Percentiles rank a stretch among this genome's conserved stretches.
Evolutionary conservation across 2,888 invertebrate species (phyloP).

Genomic region (Scrobipalpa costella): DNA sequence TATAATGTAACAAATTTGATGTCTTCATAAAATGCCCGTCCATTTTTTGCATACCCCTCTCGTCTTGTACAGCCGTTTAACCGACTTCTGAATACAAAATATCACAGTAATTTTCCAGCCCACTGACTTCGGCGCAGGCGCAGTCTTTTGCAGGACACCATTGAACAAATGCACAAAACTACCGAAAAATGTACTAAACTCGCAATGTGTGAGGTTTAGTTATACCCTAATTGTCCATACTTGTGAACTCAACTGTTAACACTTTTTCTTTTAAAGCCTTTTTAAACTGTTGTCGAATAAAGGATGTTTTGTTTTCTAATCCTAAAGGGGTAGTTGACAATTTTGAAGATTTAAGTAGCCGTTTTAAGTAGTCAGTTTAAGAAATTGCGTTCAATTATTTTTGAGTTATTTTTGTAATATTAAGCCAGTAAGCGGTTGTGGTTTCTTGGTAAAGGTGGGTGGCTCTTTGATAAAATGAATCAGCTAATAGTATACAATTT

Average conservation of each 20-base stretch:
- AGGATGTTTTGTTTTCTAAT: conserved; percentile 44
- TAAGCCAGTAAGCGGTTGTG: conserved; percentile 38
- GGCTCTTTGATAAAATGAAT: conserved; percentile 3
- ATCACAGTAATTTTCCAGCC: conserved; percentile 39
- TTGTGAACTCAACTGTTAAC: conserved; percentile 47
- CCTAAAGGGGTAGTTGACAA: conserved; percentile 39
- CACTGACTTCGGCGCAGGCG: conserved; percentile 35
- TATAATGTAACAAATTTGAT: conserved; percentile 1
- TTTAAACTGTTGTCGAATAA: conserved; percentile 36
- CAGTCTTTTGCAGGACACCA: conserved; percentile 31
- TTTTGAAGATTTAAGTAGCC: conserved; percentile 34
- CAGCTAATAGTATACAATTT: not conserved
- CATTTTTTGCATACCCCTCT: conserved; percentile 12
- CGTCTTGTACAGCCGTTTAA: conserved; percentile 6
- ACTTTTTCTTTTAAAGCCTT: conserved; percentile 39
- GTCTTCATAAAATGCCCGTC: conserved; percentile 5
- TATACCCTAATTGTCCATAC: conserved; percentile 48
- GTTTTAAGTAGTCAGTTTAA: conserved; percentile 38
- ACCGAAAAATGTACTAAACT: conserved; percentile 35
- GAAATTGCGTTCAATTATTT: conserved; percentile 55
- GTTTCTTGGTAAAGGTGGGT: conserved; percentile 14
- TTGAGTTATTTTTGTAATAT: conserved; percentile 43
- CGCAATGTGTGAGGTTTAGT: conserved; percentile 35
- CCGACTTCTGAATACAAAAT: conserved; percentile 21
- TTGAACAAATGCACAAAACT: conserved; percentile 33